Evolutionary conservation across 2,888 invertebrate genomes (phyloP), one percentile per base, ranked within the genome.

Genomic region (Epinotia demarniana): DNA sequence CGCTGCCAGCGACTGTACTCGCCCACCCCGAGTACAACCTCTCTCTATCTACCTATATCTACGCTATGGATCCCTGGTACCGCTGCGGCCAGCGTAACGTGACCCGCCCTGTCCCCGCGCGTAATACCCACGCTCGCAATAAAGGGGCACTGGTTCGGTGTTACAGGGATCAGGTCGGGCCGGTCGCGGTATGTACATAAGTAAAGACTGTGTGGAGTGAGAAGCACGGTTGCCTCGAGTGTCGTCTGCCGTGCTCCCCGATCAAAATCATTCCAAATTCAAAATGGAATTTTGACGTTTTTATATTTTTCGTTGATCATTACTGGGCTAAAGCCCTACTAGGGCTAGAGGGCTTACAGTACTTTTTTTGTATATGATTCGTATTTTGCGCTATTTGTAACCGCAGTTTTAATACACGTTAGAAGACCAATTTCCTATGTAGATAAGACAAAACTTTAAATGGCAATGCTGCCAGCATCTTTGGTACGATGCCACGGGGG

Each of bases 41-140:
- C 85, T 79, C 80, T 84, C 85, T 90, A 90, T 89, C 87, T 88
- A 90, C 86, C 89, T 88, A 84, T 87, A 86, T 86, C 81, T 83
- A 85, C 80, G 83, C 91, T 92, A 93, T 94, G 92, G 93, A 93
- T 92, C 90, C 90, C 91, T 90, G 89, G 92, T 93, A 92, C 91
- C 92, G 92, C 92, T 90, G 84, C 89, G 90, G 80, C 94, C 92
- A 90, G 81, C 81, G 76, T 80, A 81, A 78, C 81, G 79, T 87
- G 91, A 89, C 79, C 90, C 82, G 84, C 87, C 85, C 80, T 81
- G 79, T 82, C 85, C 86, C 89, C 89, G 87, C 89, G 80, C 80
- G 75, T 79, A 77, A 79, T 82, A 82, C 81, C 77, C 84, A 81
- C 84, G 83, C 83, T 79, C 80, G 82, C 84, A 76, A 81, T 82